Base-by-base conservation (phyloP, 2,113 vertebrate genomes). In the Carassius gibelio region DNA sequence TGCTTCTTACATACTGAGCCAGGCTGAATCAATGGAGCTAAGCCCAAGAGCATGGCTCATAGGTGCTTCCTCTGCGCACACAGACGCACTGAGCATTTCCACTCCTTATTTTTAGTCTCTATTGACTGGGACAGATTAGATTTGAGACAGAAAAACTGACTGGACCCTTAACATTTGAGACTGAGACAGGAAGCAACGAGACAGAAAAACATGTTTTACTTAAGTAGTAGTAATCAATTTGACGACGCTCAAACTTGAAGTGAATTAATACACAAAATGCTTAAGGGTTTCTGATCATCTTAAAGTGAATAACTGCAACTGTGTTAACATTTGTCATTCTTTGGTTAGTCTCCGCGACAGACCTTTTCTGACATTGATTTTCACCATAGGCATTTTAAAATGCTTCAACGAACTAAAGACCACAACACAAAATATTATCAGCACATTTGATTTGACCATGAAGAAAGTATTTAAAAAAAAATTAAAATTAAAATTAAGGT, bases 81-180 rank as follows among this genome's bases (percentile, higher is more conserved):
- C 71, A 81, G 81, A 80, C 50, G 5, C 72, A 62, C 82, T 14
- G 14, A 66, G 69, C 75, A 23, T 66, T 77, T 85, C 42, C 59
- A 42, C 34, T 26, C 55, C 62, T 84, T 94, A 94, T 95, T 94
- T 94, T 93, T 94, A 95, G 92, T 77, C 71, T 8, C 90, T 90
- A 94, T 93, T 91, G 93, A 94, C 92, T 79, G 88, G 90, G 88
- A 82, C 86, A 85, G 88, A 92, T 93, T 92, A 92, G 87, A 86
- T 88, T 79, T 76, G 86, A 91, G 72, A 89, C 87, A 92, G 90
- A 91, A 88, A 91, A 87, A 87, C 88, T 59, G 61, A 68, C 75
- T 88, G 68, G 52, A 85, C 38, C 52, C 69, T 66, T 75, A 80
- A 82, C 74, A n/a, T 79, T 78, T 13, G 45, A 68, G 72, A 76